Evolutionary conservation across 2,113 vertebrate genomes (phyloP).

Genomic region (Grallaria varia): DNA sequence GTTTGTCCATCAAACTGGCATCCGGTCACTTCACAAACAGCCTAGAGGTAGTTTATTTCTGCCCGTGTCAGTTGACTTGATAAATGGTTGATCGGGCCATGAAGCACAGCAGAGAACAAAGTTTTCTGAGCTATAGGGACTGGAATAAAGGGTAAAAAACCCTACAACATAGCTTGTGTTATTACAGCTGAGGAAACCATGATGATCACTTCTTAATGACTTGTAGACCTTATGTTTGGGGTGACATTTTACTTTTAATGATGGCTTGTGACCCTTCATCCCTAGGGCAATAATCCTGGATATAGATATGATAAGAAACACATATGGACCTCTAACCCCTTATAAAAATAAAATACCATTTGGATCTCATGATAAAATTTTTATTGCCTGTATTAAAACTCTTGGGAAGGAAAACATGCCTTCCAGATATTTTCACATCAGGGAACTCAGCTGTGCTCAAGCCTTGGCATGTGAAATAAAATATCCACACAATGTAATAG

Average conservation of each 20-base stretch:
- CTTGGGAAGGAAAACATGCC: slow-evolving; percentile 4
- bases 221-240: neutral
- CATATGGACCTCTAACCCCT: neutral
- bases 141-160: neutral
- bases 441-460: neutral
- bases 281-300: neutral
- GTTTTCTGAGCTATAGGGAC: neutral
- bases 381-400: neutral
- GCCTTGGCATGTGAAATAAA: slow-evolving; percentile 12
- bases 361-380: neutral
- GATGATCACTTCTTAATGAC: neutral
- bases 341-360: neutral
- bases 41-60: neutral
- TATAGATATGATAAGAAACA: neutral
- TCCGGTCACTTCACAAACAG: neutral
- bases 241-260: neutral
- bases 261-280: neutral
- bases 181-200: neutral
- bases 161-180: neutral
- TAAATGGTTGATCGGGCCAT: neutral
- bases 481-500: neutral
- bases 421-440: slow-evolving; percentile 3
- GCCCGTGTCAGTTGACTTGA: neutral
- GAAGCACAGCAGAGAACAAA: neutral
- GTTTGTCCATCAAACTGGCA: neutral